Evolutionary conservation across 1,140 invertebrate species (phyloP).

Genomic region (honey bee (Apis mellifera)): DNA sequence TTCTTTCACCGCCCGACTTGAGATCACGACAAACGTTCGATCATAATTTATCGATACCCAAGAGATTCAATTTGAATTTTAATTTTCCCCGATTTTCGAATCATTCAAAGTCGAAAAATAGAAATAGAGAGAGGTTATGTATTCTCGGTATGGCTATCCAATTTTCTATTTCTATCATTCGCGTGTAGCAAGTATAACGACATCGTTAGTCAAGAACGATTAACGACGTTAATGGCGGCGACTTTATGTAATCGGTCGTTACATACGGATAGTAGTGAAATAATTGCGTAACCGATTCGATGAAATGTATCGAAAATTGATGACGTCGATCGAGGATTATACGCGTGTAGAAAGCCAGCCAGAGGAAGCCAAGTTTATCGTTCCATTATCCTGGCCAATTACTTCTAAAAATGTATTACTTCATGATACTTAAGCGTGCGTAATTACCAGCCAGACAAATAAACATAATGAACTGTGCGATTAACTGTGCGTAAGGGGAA

Average conservation of each 20-base stretch:
- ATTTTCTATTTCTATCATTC: neutral
- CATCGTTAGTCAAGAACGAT: neutral
- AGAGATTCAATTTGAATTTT: no score
- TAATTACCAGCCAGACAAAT: neutral
- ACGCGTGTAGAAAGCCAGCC: neutral
- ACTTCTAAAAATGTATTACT: constrained; percentile 5
- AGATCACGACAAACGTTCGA: no score
- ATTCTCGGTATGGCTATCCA: rapidly evolving
- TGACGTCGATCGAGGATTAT: neutral
- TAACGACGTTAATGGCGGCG: neutral
- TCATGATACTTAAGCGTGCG: neutral
- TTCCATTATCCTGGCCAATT: constrained; percentile 6
- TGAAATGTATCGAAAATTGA: constrained; percentile 16
- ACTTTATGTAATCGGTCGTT: constrained; percentile 10
- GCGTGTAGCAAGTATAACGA: neutral
- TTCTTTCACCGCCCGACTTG: no score
- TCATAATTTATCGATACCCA: no score
- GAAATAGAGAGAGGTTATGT: no score
- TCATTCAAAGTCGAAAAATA: no score
- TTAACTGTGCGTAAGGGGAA: constrained; percentile 2
- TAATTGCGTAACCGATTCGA: constrained; percentile 1
- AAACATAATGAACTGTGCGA: neutral
- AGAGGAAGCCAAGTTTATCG: constrained; percentile 3
- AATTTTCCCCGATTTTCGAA: no score
- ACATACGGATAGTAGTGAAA: neutral